Base-by-base conservation (phyloP, 2,797 vertebrate species). In the Psittacula derbiana region DNA sequence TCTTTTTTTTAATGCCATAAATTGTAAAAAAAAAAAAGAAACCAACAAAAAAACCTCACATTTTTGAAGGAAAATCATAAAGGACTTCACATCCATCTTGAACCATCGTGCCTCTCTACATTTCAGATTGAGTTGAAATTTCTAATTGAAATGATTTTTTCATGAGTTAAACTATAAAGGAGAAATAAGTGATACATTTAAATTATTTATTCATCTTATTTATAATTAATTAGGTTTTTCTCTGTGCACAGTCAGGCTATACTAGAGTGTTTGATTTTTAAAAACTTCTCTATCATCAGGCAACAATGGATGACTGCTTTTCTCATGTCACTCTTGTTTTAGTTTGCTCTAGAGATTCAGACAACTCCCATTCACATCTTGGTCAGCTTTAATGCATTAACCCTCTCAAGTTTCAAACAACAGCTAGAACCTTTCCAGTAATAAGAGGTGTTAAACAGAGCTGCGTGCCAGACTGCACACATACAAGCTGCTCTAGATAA, bases 101-200 rank as follows among this genome's bases (percentile, higher is more conserved):
- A 95, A 95, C 90, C 94, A 95, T 75, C 74, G 69, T 86, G 85
- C 93, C 64, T 97, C 93, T 69, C 98, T 98, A 85, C 96, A 98
- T 98, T 98, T 98, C 95, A 98, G 98, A 98, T 98, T 95, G 91
- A 98, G 98, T 98, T 98, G 97, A 99, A 98, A 97, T 98, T 98
- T 97, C 98, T 99, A 99, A 99, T 99, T 99, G 99, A 98, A 98
- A 98, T 99, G 88, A 99, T 99, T 99, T 99, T 99, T 98, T 99
- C 98, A 99, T 98, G 97, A 98, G 97, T 98, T 98, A 98, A 98
- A 98, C 98, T 98, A 98, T 98, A 98, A 98, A 99, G 98, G 97
- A 98, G 97, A 98, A 98, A 98, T 98, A 99, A 99, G 98, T 98
- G 98, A 98, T 98, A 98, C 97, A 98, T 97, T 98, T 99, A 98